phyloP scores from a whole-genome alignment of 2,113 vertebrate species.

The Chlamydotis undulata region DNA sequence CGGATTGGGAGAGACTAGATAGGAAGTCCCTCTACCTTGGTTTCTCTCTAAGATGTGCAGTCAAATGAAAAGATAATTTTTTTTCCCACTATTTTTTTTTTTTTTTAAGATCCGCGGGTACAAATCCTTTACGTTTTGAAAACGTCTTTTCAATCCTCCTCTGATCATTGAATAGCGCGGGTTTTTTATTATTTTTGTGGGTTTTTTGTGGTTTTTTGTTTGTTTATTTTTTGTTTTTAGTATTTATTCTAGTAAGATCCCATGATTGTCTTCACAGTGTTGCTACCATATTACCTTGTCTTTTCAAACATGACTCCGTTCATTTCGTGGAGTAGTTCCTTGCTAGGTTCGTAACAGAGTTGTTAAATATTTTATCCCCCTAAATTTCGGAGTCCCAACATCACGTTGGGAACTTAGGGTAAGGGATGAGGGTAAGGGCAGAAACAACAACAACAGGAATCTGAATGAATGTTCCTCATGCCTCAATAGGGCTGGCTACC shows the following conservation, averaged over 20 bases:
- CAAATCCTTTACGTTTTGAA: slow-evolving; percentile 77
- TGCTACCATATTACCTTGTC: slow-evolving; percentile 90
- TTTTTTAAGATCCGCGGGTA: slow-evolving; percentile 75
- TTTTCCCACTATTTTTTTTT: slow-evolving; percentile 20
- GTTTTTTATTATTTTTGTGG: not conserved
- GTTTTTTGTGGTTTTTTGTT: slow-evolving; percentile 18
- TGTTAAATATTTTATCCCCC: slow-evolving; percentile 73
- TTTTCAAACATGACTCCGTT: slow-evolving; percentile 85
- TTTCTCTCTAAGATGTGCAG: slow-evolving; percentile 75
- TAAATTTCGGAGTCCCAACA: slow-evolving; percentile 70
- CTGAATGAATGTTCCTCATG: slow-evolving; percentile 82
- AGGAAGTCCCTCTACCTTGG: slow-evolving; percentile 67
- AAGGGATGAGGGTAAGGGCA: slow-evolving; percentile 55
- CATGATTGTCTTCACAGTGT: slow-evolving; percentile 99
- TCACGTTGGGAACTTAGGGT: not conserved
- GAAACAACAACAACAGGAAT: slow-evolving; percentile 62
- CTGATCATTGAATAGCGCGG: slow-evolving; percentile 64
- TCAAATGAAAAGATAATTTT: slow-evolving; percentile 63
- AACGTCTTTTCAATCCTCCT: slow-evolving; percentile 75
- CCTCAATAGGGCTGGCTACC: slow-evolving; percentile 98
- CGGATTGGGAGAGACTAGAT: slow-evolving; percentile 64
- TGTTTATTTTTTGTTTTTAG: not conserved
- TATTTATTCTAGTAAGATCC: slow-evolving; percentile 84
- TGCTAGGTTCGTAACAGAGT: slow-evolving; percentile 71
- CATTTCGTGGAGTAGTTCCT: slow-evolving; percentile 78